phyloP scores from a whole-genome alignment of 2,113 vertebrate species.

The Piprites chloris region DNA sequence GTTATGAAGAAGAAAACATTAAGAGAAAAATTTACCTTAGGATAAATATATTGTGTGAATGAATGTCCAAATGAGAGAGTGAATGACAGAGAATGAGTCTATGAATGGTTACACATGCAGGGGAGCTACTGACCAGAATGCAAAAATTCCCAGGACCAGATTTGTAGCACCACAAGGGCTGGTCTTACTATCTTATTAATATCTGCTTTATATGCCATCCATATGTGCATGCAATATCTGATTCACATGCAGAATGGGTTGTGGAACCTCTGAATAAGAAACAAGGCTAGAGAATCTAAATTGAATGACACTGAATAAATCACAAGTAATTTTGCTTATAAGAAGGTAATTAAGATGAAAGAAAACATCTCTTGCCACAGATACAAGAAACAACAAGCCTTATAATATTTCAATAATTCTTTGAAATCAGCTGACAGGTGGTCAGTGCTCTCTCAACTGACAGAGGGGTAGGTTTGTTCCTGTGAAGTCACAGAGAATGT shows the following conservation, averaged over 20 bases:
- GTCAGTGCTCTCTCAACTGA: background rate
- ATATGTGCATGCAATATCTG: background rate
- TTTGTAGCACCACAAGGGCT: background rate
- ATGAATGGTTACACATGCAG: accelerated
- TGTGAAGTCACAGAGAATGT: background rate
- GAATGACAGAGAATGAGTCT: background rate
- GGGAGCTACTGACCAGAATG: background rate
- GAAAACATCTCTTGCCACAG: background rate
- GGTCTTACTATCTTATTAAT: background rate
- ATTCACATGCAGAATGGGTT: background rate
- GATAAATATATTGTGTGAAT: background rate
- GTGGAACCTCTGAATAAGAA: constrained; percentile 10
- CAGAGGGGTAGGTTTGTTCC: background rate
- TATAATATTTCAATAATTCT: background rate
- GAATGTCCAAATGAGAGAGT: background rate
- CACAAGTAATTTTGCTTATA: background rate
- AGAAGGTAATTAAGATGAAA: background rate
- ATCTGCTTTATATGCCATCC: background rate
- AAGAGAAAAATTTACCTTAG: background rate
- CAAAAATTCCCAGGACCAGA: background rate
- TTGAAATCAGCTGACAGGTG: background rate
- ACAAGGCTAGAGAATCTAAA: background rate
- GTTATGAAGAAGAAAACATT: background rate
- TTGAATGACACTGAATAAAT: constrained; percentile 24
- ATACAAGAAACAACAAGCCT: background rate